Base-by-base conservation (phyloP, 2,113 vertebrate genomes). In the Heterocephalus glaber region DNA sequence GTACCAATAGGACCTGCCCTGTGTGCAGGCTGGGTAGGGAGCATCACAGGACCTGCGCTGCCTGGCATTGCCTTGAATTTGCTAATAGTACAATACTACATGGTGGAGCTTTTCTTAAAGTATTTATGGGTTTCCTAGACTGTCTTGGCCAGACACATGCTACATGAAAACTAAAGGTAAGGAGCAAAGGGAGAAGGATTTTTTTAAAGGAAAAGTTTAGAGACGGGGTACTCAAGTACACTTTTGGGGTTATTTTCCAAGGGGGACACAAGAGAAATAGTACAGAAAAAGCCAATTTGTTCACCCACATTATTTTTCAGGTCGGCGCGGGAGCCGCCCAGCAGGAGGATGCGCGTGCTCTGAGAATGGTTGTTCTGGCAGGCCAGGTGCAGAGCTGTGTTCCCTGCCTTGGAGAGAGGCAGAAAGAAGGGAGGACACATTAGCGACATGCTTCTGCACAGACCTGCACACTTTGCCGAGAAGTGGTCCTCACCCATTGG, bases 331-430 rank as follows among this genome's bases (percentile, higher is more conserved):
- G 99, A 99, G 65, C 99, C 99, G 72, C 99, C 99, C 87, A 99
- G 98, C 89, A 99, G 98, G 89, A 99, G 98, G 92, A 99, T 96
- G 56, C 99, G 99, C 11, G 98, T 97, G 92, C 99, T 99, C 98
- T 99, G 99, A 94, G 99, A 98, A 80, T 99, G 99, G 97, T 99
- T 99, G 35, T 99, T 99, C 98, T 99, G 99, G 98, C 99, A 99
- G 8, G 99, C 99, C 96, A 99, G 98, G 97, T 99, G 99, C 92
- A 99, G 99, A 91, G 99, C 98, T 2, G 99, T 99, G 98, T 99
- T 99, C 95, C 99, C 99, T 82, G 99, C 99, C 99, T 99, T 98
- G 97, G 97, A 97, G 96, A 98, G 97, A 98, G 84, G 98, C 80
- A 96, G 83, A 90, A 41, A 89, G 95, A 97, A 96, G 35, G 95